These are phyloP conservation scores for Catocala sponsa DNA, from an alignment of 2,888 invertebrate genomes.

Conservation along the genomic window DNA sequence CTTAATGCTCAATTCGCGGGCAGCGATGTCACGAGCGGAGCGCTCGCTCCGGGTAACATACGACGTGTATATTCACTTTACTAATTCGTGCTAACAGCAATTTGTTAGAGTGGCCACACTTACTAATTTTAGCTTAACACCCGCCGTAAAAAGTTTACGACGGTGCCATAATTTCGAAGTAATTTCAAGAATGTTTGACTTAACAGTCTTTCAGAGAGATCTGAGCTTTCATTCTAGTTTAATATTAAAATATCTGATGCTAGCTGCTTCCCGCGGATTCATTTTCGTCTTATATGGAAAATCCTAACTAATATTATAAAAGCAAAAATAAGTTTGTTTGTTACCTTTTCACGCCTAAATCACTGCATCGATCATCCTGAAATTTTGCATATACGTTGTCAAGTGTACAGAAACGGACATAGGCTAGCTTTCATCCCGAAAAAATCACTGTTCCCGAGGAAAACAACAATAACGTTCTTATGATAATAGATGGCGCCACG, in stretches of 20 bases:
- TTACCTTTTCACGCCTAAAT: too few species aligned
- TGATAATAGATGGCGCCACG: too few species aligned
- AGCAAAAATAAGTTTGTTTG: too few species aligned
- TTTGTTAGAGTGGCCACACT: constrained; percentile 80
- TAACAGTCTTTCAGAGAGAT: constrained; percentile 72
- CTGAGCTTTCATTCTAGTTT: constrained; percentile 72
- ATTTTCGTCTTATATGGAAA: not conserved
- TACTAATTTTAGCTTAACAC: constrained; percentile 84
- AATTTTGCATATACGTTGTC: too few species aligned
- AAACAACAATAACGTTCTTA: too few species aligned
- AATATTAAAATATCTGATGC: constrained; percentile 57
- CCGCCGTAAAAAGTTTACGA: constrained; percentile 82
- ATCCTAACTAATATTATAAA: too few species aligned
- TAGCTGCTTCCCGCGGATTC: constrained; percentile 7
- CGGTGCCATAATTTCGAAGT: constrained; percentile 83
- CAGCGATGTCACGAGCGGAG: constrained; percentile 71
- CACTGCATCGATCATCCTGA: too few species aligned
- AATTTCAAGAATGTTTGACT: constrained; percentile 84
- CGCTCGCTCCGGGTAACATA: constrained; percentile 64
- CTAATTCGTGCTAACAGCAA: constrained; percentile 82
- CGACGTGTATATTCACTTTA: constrained; percentile 75
- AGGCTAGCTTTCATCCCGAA: too few species aligned
- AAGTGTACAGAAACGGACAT: too few species aligned
- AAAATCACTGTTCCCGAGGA: too few species aligned
- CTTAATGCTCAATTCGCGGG: constrained; percentile 81